Conservation (phyloP, 2,888 invertebrate species). For the Coenonympha glycerion region DNA sequence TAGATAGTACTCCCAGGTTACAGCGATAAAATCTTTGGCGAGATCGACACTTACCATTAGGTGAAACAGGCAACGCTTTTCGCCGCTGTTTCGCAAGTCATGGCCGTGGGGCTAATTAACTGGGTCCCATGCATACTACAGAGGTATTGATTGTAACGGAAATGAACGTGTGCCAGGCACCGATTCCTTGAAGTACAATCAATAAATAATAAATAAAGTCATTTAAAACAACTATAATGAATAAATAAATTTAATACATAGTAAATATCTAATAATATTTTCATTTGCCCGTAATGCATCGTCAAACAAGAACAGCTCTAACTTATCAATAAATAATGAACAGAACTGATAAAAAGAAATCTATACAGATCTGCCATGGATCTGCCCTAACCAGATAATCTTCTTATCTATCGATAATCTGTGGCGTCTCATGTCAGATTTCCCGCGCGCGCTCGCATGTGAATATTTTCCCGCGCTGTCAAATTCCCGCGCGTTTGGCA, state of each 20-base stretch:
- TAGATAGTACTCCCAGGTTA: too few relatives aligned
- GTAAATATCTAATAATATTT: too few relatives aligned
- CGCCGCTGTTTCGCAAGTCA: too few relatives aligned
- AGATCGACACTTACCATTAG: too few relatives aligned
- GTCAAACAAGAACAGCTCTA: too few relatives aligned
- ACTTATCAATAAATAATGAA: background rate
- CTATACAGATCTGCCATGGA: background rate
- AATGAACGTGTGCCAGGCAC: background rate
- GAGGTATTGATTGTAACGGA: background rate
- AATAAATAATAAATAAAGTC: background rate
- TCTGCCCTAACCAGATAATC: too few relatives aligned
- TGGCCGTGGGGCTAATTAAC: too few relatives aligned
- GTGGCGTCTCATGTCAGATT: conserved; percentile 18
- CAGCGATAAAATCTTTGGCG: too few relatives aligned
- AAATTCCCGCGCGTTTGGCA: conserved; percentile 59
- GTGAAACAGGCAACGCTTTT: too few relatives aligned
- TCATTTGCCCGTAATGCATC: too few relatives aligned
- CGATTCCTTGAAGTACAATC: background rate
- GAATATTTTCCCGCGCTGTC: conserved; percentile 56
- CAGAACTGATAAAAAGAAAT: background rate
- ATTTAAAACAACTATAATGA: background rate
- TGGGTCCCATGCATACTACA: too few relatives aligned
- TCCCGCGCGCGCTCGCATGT: conserved; percentile 25
- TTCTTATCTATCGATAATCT: background rate
- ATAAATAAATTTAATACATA: too few relatives aligned